Evolutionary conservation across 1,140 invertebrate species (phyloP), one percentile per base, ranked within the genome.

Genomic region (Aphis gossypii): DNA sequence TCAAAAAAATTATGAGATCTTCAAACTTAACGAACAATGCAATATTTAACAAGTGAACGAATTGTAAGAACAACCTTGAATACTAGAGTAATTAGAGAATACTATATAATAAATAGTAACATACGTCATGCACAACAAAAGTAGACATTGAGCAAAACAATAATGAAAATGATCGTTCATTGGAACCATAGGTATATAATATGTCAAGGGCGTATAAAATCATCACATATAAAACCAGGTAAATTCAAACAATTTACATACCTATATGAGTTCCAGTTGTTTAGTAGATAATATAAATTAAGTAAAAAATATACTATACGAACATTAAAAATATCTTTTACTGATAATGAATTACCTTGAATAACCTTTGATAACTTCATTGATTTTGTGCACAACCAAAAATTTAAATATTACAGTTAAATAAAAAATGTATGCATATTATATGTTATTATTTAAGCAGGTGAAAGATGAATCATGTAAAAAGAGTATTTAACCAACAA

Each of bases 31-130:
- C 30, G n/a, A 89, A 89, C 88, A 89, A 89, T 89, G 48, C 56
- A 89, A 9, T 89, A 89, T 41, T 89, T 89, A 89, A 23, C 48
- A 30, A 4, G 56, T 38, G 9, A 89, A 89, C 51, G 25, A 89
- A 56, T 89, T 56, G 48, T 3, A 89, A 88, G 46, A 23, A 41
- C 48, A 89, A 56, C 88, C 88, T 89, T 89, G 88, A 89, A 89
- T 38, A 89, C 14, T 56, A 56, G 21, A 89, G 48, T 56, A 89
- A 89, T 88, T 88, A 88, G 18, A 38, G 48, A 89, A 46, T 48
- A 38, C 25, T 48, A 18, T 14, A 68, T 14, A 30, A 60, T 30
- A 68, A 11, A n/a, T 54, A 51, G 14, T 51, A 23, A 54, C 7
- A 88, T 88, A 88, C 7, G 38, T 88, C 14, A 51, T n/a, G 30